Conservation (phyloP, 2,113 vertebrate species). For the Arizona elegans region DNA sequence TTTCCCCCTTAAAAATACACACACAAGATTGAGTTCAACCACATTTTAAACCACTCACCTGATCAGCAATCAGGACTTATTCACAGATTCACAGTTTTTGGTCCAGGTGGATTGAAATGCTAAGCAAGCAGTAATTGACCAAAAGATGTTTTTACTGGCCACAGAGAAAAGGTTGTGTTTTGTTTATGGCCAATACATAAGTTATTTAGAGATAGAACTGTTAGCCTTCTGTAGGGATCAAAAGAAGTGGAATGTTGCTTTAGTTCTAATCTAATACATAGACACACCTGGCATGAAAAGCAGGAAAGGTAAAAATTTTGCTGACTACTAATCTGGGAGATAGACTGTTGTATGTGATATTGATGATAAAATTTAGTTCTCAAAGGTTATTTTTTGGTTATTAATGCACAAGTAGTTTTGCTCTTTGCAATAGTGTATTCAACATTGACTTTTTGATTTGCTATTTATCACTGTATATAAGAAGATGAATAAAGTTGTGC, state of each 20-base stretch:
- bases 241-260: background rate
- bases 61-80: background rate
- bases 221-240: background rate
- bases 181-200: background rate
- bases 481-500: slow-evolving; percentile 12
- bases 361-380: background rate
- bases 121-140: background rate
- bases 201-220: background rate
- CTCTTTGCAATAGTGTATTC: background rate
- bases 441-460: background rate
- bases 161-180: background rate
- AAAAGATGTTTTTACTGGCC: background rate
- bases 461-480: background rate
- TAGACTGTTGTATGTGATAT: background rate
- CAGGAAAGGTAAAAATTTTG: background rate
- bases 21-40: background rate
- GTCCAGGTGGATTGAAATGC: background rate
- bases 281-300: background rate
- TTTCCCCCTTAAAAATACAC: background rate
- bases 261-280: background rate
- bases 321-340: background rate
- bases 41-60: background rate
- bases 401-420: background rate
- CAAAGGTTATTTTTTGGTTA: background rate
- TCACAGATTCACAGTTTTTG: background rate